Evolutionary conservation across 2,888 invertebrate species (phyloP), one percentile per base, ranked within the genome.

Genomic region (Drosophila pseudotalamancana): DNA sequence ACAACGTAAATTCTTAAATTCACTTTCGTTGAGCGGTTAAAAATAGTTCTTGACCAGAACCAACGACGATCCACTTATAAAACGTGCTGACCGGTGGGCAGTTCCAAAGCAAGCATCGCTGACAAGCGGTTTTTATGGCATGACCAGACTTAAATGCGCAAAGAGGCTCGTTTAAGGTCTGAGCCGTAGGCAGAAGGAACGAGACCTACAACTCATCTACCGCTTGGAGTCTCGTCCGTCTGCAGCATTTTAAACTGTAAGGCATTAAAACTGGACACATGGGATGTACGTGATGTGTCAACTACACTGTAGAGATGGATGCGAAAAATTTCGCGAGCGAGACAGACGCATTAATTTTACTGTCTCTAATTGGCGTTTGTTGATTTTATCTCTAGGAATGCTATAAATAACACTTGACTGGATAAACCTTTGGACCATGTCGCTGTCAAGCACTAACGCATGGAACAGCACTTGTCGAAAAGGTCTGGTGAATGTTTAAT

Each of bases 1-100:
- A 34, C 74, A 68, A 40, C 79, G 57, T 61, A 39, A 60, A 62
- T 68, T 80, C 74, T 32, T 64, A 84, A 72, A 79, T 86, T 81
- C 88, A 81, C 80, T 81, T 81, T 81, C 80, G 72, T 79, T 82
- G 46, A 50, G 56, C 49, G 39, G 76, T 76, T 81, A 78, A 75
- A 88, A 88, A 88, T 82, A 80, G 87, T 79, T 53, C 54, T 49
- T 25, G 54, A 50, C 21, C 74, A 35, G 32, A 34, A 23, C 18
- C 37, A 19, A 50, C 48, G 57, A 29, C 63, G 54, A 56, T 68
- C 70, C 79, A 82, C 75, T 59, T 78, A 57, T 34, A 32, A 32
- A 54, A 34, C 61, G 14, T 35, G 45, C 62, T 62, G 29, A 49
- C 34, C 45, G 31, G 12, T 21, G 37, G 37, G 18, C 32, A 34